phyloP scores from a whole-genome alignment of 2,797 vertebrate species.

The Meriones psammophilus region DNA sequence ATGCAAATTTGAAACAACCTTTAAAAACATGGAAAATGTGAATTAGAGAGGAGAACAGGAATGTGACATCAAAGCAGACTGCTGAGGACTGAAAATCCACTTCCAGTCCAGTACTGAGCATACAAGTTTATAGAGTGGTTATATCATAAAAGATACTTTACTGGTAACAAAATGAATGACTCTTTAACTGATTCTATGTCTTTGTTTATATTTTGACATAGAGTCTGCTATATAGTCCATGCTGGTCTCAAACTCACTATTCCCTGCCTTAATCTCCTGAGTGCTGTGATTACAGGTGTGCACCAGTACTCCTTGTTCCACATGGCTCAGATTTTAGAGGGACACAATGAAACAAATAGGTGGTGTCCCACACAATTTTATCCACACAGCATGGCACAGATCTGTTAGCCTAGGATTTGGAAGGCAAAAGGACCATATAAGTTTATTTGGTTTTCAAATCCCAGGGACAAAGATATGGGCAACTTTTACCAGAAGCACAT shows the following conservation, averaged over 20 bases:
- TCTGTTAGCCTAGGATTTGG: conserved; percentile 29
- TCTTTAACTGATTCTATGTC: conserved; percentile 18
- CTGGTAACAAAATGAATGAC: conserved; percentile 33
- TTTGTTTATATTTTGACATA: background rate
- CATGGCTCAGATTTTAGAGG: conserved; percentile 51
- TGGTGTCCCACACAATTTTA: background rate
- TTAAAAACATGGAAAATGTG: conserved; percentile 10
- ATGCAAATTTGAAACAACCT: conserved; percentile 54
- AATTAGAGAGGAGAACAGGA: conserved; percentile 13
- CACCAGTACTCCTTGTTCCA: background rate
- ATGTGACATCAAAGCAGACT: conserved; percentile 30
- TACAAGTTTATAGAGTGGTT: conserved; percentile 4
- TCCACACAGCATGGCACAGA: background rate
- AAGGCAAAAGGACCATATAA: conserved; percentile 29
- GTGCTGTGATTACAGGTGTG: background rate
- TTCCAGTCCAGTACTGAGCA: conserved; percentile 6
- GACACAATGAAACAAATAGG: background rate
- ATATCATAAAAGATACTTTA: conserved; percentile 52
- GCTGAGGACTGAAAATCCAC: conserved; percentile 36
- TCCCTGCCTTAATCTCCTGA: background rate
- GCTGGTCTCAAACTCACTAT: background rate
- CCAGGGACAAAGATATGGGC: background rate
- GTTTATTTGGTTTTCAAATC: conserved; percentile 48
- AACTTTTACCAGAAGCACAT: conserved; percentile 2
- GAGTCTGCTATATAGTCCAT: background rate